Percentiles rank a stretch among this genome's conserved stretches.
phyloP scores from a whole-genome alignment of 2,888 invertebrate genomes.

The Drosophila ustulata region DNA sequence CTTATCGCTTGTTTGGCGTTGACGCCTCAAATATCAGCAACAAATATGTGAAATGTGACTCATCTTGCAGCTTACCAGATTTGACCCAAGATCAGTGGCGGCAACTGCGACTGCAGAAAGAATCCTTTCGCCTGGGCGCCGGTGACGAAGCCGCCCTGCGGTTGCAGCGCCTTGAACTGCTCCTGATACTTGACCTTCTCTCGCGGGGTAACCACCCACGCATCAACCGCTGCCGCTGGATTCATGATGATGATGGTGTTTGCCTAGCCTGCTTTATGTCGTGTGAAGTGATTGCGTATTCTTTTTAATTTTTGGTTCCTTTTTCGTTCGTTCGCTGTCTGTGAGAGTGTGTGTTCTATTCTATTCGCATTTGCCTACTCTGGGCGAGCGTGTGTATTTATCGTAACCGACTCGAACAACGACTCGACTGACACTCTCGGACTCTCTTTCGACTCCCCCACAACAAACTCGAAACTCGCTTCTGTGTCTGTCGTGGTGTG shows the following conservation, averaged over 20 bases:
- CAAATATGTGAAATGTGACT: conserved; percentile 11
- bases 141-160: conserved; percentile 94
- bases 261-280: conserved; percentile 15
- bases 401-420: conserved; percentile 47
- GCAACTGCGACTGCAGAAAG: conserved; percentile 95
- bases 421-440: neutral
- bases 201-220: conserved; percentile 94
- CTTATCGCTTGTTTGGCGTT: conserved; percentile 40
- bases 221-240: conserved; percentile 87
- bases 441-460: conserved; percentile 43
- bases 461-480: conserved; percentile 36
- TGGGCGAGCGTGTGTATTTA: conserved; percentile 54
- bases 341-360: conserved; percentile 16
- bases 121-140: conserved; percentile 97
- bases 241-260: conserved; percentile 72
- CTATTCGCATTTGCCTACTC: conserved; percentile 17
- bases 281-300: neutral
- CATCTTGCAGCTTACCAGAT: conserved; percentile 91
- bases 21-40: conserved; percentile 32
- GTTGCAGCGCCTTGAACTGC: conserved; percentile 95
- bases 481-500: conserved; percentile 43
- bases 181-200: conserved; percentile 95
- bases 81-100: conserved; percentile 94
- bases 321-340: conserved; percentile 14
- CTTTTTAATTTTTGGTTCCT: conserved; percentile 19